Conservation (phyloP, 1,140 invertebrate species). For the Colletes latitarsis region DNA sequence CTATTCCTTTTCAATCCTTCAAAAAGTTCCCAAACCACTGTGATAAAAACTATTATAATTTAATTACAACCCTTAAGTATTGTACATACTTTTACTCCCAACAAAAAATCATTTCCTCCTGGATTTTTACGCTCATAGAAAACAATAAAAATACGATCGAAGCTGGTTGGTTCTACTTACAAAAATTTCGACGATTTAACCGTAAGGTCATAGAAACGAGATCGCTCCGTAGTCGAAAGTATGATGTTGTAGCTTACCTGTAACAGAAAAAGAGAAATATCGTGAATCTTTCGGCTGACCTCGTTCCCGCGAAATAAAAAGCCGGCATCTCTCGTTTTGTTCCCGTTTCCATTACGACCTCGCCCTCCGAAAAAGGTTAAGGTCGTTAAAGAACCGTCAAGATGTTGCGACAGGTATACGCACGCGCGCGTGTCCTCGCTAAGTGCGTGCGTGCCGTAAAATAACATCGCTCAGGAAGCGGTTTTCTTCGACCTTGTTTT, state of each 20-base stretch:
- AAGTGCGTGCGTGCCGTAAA: conserved; percentile 21
- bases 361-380: conserved; percentile 71
- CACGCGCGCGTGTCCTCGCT: conserved; percentile 19
- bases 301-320: conserved; percentile 54
- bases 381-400: conserved; percentile 68
- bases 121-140: no score
- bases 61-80: no score
- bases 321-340: conserved; percentile 42
- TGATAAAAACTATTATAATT: no score
- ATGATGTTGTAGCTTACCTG: conserved; percentile 73
- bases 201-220: conserved; percentile 10
- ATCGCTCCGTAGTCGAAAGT: conserved; percentile 32
- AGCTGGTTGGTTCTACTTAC: conserved; percentile 49
- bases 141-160: no score
- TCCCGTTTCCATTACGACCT: conserved; percentile 30
- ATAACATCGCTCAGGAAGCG: not conserved
- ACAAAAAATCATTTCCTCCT: no score
- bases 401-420: conserved; percentile 54
- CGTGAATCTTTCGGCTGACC: not conserved
- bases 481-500: conserved; percentile 18
- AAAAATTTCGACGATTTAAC: conserved; percentile 4
- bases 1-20: no score
- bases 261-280: conserved; percentile 56
- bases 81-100: no score
- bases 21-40: no score